Conservation (phyloP, 2,888 invertebrate genomes). For the Petrophora chlorosata region DNA sequence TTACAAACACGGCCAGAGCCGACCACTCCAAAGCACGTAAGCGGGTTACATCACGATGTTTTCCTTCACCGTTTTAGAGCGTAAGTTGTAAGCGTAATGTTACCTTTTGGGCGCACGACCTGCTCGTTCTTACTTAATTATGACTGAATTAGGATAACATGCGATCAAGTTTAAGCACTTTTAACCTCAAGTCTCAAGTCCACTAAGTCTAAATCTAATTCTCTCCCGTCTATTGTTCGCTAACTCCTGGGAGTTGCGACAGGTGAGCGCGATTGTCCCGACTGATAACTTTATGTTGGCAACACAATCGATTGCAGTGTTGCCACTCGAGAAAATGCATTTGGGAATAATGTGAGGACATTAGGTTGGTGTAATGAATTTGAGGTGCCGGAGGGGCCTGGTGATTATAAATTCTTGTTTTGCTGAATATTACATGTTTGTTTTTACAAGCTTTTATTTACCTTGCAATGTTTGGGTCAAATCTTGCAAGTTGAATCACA, state of each 20-base stretch:
- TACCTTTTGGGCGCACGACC: no score
- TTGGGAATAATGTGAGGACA: conserved; percentile 13
- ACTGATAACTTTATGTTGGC: conserved; percentile 26
- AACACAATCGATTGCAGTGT: conserved; percentile 24
- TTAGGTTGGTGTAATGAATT: conserved; percentile 21
- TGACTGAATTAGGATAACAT: no score
- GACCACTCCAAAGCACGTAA: no score
- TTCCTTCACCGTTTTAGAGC: no score
- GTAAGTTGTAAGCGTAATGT: no score
- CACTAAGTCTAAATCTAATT: conserved; percentile 2
- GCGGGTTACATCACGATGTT: no score
- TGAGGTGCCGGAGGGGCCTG: conserved; percentile 17
- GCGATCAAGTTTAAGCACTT: conserved; percentile 9
- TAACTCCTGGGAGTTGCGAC: conserved; percentile 19
- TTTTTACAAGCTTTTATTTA: no score
- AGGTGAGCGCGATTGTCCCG: conserved; percentile 24
- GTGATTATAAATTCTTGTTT: conserved; percentile 1
- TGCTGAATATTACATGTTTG: neutral
- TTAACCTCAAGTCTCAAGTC: conserved; percentile 4
- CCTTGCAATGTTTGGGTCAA: no score
- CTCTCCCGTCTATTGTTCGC: conserved; percentile 13
- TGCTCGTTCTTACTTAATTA: no score
- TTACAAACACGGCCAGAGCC: no score
- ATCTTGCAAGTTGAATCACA: no score
- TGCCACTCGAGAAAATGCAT: conserved; percentile 17